A percentile compares a stretch with the other conserved stretches of the same genome.
phyloP scores from a whole-genome alignment of 2,797 vertebrate species.

The Hippoglossus hippoglossus region DNA sequence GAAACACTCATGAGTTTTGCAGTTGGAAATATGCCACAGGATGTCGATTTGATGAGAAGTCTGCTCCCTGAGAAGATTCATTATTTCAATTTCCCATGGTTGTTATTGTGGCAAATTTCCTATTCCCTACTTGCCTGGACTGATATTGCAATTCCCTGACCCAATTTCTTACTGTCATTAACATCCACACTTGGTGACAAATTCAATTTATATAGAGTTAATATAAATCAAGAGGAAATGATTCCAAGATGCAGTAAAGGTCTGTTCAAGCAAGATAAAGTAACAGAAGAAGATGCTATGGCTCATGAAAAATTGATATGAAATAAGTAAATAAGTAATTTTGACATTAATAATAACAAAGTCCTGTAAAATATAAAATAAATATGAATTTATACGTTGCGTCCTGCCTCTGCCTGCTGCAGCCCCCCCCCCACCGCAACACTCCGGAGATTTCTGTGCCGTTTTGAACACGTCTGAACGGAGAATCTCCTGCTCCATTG shows the following conservation, averaged over 20 bases:
- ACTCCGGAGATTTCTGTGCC: too few relatives aligned
- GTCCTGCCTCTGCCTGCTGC: too few relatives aligned
- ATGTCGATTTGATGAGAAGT: slow-evolving; percentile 36
- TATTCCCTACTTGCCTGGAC: slow-evolving; percentile 16
- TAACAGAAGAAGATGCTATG: neutral
- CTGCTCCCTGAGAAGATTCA: slow-evolving; percentile 23
- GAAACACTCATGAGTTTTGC: slow-evolving; percentile 7
- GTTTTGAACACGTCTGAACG: too few relatives aligned
- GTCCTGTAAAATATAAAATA: neutral
- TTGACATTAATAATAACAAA: neutral
- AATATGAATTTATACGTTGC: too few relatives aligned
- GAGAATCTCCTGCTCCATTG: too few relatives aligned
- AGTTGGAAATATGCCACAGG: slow-evolving; percentile 35
- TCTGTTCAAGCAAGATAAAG: neutral
- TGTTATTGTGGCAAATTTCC: slow-evolving; percentile 37
- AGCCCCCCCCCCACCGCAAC: too few relatives aligned
- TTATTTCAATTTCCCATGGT: slow-evolving; percentile 52
- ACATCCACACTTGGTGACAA: neutral
- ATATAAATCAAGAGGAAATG: neutral
- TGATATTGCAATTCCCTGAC: slow-evolving; percentile 27
- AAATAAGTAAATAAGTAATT: too few relatives aligned
- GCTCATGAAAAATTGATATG: neutral
- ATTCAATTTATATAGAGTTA: slow-evolving; percentile 16
- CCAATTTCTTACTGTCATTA: slow-evolving; percentile 12
- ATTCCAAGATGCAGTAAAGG: neutral